Evolutionary conservation across 2,113 vertebrate species (phyloP).

Genomic region (Nicator chloris): DNA sequence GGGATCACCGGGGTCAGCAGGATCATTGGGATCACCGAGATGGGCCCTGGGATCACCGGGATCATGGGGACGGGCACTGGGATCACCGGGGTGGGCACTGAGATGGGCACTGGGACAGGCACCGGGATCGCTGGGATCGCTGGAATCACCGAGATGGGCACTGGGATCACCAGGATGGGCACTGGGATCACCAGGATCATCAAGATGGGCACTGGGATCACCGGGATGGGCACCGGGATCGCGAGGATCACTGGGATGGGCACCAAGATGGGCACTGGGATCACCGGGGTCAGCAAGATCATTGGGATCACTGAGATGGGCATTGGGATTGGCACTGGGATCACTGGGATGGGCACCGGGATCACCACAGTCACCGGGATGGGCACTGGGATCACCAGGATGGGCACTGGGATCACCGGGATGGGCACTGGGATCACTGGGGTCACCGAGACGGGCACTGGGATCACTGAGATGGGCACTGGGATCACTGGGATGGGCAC

Average conservation of each 20-base stretch:
- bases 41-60: fast-evolving
- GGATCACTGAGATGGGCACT: too few relatives aligned
- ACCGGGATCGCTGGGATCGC: too few relatives aligned
- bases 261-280: too few relatives aligned
- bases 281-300: too few relatives aligned
- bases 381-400: background rate
- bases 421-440: fast-evolving
- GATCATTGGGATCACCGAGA: fast-evolving
- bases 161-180: fast-evolving
- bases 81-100: too few relatives aligned
- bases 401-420: background rate
- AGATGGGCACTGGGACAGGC: background rate
- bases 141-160: too few relatives aligned
- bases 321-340: background rate
- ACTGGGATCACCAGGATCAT: too few relatives aligned
- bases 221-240: too few relatives aligned
- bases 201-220: too few relatives aligned
- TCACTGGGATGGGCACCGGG: background rate
- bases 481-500: background rate
- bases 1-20: too few relatives aligned
- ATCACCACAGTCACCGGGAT: fast-evolving
- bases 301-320: too few relatives aligned
- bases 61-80: background rate
- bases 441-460: background rate
- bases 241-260: too few relatives aligned